Evolutionary conservation across 2,113 vertebrate genomes (phyloP).

Genomic region (Actenoides hombroni): DNA sequence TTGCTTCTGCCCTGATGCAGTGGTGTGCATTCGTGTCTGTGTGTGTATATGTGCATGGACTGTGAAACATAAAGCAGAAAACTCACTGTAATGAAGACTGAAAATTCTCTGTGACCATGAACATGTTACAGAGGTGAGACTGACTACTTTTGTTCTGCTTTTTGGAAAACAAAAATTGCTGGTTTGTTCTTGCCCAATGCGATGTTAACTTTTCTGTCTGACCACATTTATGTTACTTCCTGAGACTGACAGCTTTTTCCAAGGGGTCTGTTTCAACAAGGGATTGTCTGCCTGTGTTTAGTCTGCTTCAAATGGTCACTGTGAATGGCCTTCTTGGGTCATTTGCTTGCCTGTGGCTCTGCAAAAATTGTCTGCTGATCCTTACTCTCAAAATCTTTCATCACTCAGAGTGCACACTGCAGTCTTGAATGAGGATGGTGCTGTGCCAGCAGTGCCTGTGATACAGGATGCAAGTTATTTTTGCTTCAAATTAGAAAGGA

Average conservation of each 20-base stretch:
- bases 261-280: background rate
- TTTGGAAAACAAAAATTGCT: background rate
- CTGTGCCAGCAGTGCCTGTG: background rate
- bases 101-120: background rate
- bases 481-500: background rate
- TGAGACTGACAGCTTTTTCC: background rate
- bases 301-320: background rate
- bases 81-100: background rate
- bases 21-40: background rate
- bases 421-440: background rate
- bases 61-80: background rate
- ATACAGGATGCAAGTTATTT: background rate
- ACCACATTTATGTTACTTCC: background rate
- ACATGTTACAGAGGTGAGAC: background rate
- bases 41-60: background rate
- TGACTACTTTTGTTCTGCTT: background rate
- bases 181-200: background rate
- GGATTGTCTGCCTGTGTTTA: background rate
- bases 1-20: background rate
- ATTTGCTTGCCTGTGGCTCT: background rate
- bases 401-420: background rate
- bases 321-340: background rate
- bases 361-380: background rate
- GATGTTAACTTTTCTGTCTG: background rate
- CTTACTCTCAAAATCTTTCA: background rate